Evolutionary conservation across 2,113 vertebrate genomes (phyloP).

Genomic region (Pungitius pungitius): DNA sequence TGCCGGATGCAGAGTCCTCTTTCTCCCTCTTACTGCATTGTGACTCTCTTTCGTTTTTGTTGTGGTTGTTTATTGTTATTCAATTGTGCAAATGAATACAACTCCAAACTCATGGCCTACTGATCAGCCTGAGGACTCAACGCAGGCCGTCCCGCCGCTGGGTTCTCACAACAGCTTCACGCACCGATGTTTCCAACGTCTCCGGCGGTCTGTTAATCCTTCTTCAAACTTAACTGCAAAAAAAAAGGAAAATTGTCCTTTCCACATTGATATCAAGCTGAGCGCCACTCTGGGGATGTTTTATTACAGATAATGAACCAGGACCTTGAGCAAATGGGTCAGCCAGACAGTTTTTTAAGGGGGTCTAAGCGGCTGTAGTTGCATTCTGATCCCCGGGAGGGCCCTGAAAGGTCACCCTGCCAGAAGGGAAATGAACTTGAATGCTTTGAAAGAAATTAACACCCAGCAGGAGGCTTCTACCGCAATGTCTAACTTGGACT

Average conservation of each 20-base stretch:
- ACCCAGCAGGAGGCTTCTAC: slow-evolving; percentile 6
- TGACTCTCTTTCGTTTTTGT: too few species aligned
- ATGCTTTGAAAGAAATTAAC: slow-evolving; percentile 24
- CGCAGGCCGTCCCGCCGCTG: neutral
- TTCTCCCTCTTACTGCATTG: too few species aligned
- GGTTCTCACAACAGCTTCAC: neutral
- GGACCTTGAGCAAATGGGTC: slow-evolving; percentile 12
- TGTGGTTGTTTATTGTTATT: too few species aligned
- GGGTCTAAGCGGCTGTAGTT: slow-evolving; percentile 25
- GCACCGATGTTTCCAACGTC: neutral
- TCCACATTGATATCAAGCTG: slow-evolving; percentile 8
- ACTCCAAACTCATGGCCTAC: neutral
- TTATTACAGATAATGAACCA: slow-evolving; percentile 19
- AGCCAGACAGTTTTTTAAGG: slow-evolving; percentile 3
- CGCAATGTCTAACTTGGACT: neutral
- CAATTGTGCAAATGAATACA: too few species aligned
- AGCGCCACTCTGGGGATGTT: slow-evolving; percentile 19
- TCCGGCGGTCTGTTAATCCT: neutral
- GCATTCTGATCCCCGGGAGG: slow-evolving; percentile 29
- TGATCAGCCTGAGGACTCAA: slow-evolving; percentile 42
- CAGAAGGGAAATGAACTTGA: slow-evolving; percentile 28
- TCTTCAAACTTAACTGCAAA: too few species aligned
- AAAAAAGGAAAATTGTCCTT: too few species aligned
- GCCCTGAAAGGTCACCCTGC: slow-evolving; percentile 19
- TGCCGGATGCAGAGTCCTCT: slow-evolving; percentile 1